phyloP scores from a whole-genome alignment of 2,797 vertebrate genomes.

The Toxotes lorentzi region DNA sequence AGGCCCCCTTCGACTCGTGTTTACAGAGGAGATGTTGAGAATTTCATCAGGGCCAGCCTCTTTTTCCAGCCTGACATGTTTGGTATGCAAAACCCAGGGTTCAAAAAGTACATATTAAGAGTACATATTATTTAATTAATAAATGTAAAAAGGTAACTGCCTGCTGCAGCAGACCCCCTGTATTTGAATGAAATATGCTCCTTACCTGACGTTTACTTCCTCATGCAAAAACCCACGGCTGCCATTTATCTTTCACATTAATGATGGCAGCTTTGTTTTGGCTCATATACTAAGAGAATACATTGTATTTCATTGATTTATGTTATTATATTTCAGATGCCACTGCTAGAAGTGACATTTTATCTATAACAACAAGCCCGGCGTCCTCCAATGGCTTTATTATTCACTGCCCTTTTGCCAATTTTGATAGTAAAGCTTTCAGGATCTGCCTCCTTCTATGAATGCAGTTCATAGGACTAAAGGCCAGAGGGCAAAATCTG shows the following conservation, averaged over 20 bases:
- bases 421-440: background rate
- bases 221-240: background rate
- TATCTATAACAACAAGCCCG: background rate
- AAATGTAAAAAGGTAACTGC: background rate
- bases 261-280: background rate
- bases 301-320: background rate
- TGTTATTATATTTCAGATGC: background rate
- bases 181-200: background rate
- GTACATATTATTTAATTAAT: background rate
- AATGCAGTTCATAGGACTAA: background rate
- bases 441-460: background rate
- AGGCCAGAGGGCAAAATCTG: background rate
- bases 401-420: slow-evolving; percentile 14
- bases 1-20: too few relatives aligned
- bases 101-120: background rate
- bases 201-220: background rate
- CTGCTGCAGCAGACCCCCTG: background rate
- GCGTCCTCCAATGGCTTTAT: slow-evolving; percentile 35
- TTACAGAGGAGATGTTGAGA: background rate
- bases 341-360: background rate
- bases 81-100: background rate
- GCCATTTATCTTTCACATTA: background rate
- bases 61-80: background rate
- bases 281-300: background rate
- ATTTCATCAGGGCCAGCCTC: background rate